Conservation (phyloP, 2,888 invertebrate species). For the Lochmaea crataegi region DNA sequence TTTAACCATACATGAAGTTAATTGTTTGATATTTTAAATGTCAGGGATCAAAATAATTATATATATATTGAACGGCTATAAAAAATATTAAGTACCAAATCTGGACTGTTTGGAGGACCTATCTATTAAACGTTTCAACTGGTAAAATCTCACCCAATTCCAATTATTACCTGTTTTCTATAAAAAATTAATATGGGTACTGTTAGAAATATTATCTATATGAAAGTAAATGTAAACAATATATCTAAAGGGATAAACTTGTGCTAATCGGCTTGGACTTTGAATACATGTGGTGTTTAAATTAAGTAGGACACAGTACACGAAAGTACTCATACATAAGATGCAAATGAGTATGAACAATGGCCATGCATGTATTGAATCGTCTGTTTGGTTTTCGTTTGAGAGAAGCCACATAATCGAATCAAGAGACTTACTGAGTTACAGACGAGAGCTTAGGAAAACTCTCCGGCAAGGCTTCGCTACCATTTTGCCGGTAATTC, state of each 20-base stretch:
- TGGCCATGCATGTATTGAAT: conserved; percentile 41
- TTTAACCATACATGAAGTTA: no score
- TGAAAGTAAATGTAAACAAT: neutral
- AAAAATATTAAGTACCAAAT: no score
- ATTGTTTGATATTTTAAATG: no score
- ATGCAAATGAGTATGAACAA: conserved; percentile 52
- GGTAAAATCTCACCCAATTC: no score
- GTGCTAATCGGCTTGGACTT: conserved; percentile 32
- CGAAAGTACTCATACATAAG: conserved; percentile 42
- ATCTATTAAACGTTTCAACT: no score
- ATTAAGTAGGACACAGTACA: conserved; percentile 29
- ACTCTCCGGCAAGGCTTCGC: conserved; percentile 29
- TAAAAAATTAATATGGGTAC: no score
- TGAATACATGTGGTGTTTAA: conserved; percentile 15
- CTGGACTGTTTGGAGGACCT: no score
- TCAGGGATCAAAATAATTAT: no score
- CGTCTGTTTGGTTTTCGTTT: conserved; percentile 45
- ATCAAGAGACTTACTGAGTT: conserved; percentile 45
- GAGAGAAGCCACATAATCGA: conserved; percentile 48
- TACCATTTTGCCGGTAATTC: conserved; percentile 4
- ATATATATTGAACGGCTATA: no score
- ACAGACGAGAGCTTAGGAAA: conserved; percentile 43
- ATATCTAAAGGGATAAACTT: neutral
- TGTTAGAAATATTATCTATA: neutral
- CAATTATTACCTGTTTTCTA: no score